Percentiles rank a stretch among this genome's conserved stretches.
These are phyloP conservation scores for Trypoxylus dichotomus DNA, from an alignment of 1,140 invertebrate genomes.

Conservation along the genomic window DNA sequence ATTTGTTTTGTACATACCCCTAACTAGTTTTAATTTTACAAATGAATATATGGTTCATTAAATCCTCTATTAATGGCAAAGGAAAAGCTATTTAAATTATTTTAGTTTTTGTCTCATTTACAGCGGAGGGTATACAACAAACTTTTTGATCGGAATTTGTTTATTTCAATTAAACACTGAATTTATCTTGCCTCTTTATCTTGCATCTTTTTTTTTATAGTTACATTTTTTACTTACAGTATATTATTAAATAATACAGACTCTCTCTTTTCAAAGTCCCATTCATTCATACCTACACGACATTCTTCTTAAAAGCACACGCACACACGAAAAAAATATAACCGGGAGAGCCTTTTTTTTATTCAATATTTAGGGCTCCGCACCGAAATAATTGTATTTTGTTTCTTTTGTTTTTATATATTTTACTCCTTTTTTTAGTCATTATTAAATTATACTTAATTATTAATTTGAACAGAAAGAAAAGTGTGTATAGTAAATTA, in stretches of 20 bases:
- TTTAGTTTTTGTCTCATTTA: background rate
- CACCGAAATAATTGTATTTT: conserved; percentile 11
- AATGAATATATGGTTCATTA: background rate
- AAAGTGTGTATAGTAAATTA: conserved; percentile 12
- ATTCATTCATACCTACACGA: background rate
- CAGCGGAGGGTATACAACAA: background rate
- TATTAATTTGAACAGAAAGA: conserved; percentile 13
- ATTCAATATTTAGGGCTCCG: conserved; percentile 9
- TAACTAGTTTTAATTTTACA: background rate
- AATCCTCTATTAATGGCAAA: background rate
- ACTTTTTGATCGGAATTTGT: conserved; percentile 2
- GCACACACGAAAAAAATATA: conserved; percentile 13
- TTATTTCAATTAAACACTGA: background rate
- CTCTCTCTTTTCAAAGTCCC: background rate
- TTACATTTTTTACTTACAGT: conserved; percentile 7
- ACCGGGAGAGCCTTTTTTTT: conserved; percentile 6
- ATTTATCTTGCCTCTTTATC: background rate
- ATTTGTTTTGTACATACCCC: conserved; percentile 17
- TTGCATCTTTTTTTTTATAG: conserved; percentile 8
- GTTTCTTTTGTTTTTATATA: background rate
- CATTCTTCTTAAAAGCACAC: conserved; percentile 3
- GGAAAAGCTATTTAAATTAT: background rate
- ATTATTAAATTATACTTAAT: conserved; percentile 15
- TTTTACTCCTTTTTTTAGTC: background rate
- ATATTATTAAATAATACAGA: conserved; percentile 3